Evolutionary conservation across 2,888 invertebrate species (phyloP).

Genomic region (Itoplectis maculator): DNA sequence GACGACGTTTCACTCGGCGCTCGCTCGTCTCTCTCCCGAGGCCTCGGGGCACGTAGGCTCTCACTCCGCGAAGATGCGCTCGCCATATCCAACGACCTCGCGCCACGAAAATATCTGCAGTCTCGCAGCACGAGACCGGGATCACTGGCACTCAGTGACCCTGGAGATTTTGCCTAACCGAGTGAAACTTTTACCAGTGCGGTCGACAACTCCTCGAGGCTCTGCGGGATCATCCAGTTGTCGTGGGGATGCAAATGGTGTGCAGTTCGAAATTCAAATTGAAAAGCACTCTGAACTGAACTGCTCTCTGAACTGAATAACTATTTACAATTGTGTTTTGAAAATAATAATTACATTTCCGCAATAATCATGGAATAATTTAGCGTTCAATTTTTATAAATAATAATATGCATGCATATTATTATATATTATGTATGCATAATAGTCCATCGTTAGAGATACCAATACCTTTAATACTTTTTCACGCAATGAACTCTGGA

Average conservation of each 20-base stretch:
- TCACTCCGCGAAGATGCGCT: slow-evolving; percentile 40
- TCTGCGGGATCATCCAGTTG: background rate
- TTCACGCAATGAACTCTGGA: too few species aligned
- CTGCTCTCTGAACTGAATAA: too few species aligned
- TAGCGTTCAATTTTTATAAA: too few species aligned
- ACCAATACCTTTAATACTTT: too few species aligned
- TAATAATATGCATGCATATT: too few species aligned
- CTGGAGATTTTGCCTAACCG: slow-evolving; percentile 19
- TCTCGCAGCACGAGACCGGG: slow-evolving; percentile 4
- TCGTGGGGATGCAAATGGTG: background rate
- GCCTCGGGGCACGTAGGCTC: slow-evolving; percentile 29
- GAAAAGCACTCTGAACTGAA: too few species aligned
- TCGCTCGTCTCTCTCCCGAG: slow-evolving; percentile 10
- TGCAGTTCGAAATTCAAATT: background rate
- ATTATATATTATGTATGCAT: too few species aligned
- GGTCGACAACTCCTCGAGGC: background rate
- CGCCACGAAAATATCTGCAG: slow-evolving; percentile 35
- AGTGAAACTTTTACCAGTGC: slow-evolving; percentile 19
- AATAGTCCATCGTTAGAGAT: too few species aligned
- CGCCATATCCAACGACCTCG: slow-evolving; percentile 7
- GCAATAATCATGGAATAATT: too few species aligned
- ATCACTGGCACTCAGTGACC: background rate
- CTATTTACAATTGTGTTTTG: too few species aligned
- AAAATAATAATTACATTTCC: too few species aligned
- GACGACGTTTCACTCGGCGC: slow-evolving; percentile 32